Conservation (phyloP, 64 coral and sea anemone genomes). For the Anthopleura sola region DNA sequence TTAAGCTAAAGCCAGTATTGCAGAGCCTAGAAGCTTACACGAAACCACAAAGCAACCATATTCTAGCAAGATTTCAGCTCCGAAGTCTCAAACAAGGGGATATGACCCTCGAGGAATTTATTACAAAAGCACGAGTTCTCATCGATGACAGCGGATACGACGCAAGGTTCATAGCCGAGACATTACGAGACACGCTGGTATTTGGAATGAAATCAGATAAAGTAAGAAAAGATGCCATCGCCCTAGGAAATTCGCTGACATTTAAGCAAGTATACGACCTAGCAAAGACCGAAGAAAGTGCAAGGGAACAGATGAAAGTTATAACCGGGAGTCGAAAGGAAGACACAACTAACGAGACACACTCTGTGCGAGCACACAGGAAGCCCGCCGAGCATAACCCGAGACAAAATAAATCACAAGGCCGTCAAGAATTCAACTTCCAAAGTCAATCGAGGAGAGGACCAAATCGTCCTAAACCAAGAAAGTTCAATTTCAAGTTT, state of each 20-base stretch:
- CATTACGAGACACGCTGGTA: conserved; percentile 25
- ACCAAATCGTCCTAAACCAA: not conserved
- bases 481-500: conserved; percentile 6
- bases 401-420: not conserved
- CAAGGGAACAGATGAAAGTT: not conserved
- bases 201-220: conserved; percentile 50
- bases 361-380: not conserved
- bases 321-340: conserved; percentile 1
- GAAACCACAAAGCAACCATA: conserved; percentile 45
- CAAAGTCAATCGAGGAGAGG: not conserved
- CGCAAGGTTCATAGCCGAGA: conserved; percentile 27
- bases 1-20: conserved; percentile 18
- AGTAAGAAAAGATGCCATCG: conserved; percentile 49
- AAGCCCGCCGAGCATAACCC: too few relatives aligned
- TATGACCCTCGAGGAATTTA: conserved; percentile 29
- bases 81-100: conserved; percentile 8
- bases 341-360: not conserved
- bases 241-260: conserved; percentile 38
- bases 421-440: not conserved
- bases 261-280: conserved; percentile 58
- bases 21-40: conserved; percentile 28
- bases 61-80: conserved; percentile 28
- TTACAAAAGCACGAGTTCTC: conserved; percentile 14
- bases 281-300: conserved; percentile 40
- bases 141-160: conserved; percentile 20